Evolutionary conservation across 2,888 invertebrate species (phyloP), one percentile per base, ranked within the genome.

Genomic region (Salpingus planirostris): DNA sequence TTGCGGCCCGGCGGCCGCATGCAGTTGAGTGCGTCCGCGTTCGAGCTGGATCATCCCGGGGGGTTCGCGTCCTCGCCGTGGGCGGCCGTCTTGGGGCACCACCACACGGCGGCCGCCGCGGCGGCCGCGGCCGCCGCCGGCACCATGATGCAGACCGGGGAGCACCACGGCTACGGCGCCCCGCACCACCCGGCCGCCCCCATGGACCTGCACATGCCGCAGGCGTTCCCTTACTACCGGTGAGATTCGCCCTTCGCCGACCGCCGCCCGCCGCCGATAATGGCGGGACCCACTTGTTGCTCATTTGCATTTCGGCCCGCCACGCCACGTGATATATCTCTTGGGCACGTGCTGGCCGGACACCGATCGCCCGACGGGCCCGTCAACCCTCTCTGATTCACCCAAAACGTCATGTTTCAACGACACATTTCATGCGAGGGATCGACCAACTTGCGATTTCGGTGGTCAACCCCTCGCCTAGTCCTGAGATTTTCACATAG

Each of bases 191-290:
- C 62, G 21, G 56, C 61, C 40, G 66, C 66, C 42, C 88, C 89
- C 30, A 89, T 90, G 88, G 90, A 90, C 65, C 74, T 90, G 52
- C 90, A 90, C 67, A 88, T 90, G 64, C 85, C 89, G 29, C 90
- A 89, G 64, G 87, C 85, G 52, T 89, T 89, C 65, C 86, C 88
- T 37, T 90, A 89, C 68, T 90, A 90, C 70, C 81, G 88, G 88
- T 89, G 59, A 71, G 77, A 8, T 18, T 8, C 18, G 18, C 8
- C 18, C 18, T 18, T 18, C 8, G 8, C 5, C 5, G 5, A 5
- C 18, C 5, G 5, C 5, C 18, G 4, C 46, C 49, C 42, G 49
- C 43, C 44, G 42, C 41, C 42, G 27, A 18, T 23, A 12, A 6
- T 8, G 11, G 15, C 18, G 5, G 18, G 24, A 15, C 13, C 48